Evolutionary conservation across 2,888 invertebrate species (phyloP).

Genomic region (Microctonus brassicae): DNA sequence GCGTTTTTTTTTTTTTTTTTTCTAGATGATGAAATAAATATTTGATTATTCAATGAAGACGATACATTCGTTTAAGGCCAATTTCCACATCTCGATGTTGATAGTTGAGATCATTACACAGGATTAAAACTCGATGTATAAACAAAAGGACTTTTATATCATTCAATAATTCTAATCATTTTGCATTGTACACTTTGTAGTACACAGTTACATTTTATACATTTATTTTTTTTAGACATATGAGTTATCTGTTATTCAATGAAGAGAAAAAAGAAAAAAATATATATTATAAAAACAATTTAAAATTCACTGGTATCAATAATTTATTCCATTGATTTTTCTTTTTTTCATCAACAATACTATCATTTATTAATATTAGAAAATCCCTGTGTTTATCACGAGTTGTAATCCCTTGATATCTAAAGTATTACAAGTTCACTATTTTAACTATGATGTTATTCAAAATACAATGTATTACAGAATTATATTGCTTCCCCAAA

Average conservation of each 20-base stretch:
- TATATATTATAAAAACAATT: background rate
- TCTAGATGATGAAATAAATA: background rate
- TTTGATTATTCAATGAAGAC: slow-evolving; percentile 11
- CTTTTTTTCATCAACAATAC: background rate
- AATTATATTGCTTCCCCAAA: background rate
- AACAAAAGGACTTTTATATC: slow-evolving; percentile 16
- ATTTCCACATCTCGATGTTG: slow-evolving; percentile 6
- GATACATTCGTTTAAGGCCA: slow-evolving; percentile 9
- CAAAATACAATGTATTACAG: background rate
- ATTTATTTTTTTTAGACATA: background rate
- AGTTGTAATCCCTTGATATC: background rate
- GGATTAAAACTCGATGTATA: slow-evolving; percentile 14
- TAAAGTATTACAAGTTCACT: background rate
- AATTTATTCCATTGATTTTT: too few species aligned
- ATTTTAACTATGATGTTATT: background rate
- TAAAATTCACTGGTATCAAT: background rate
- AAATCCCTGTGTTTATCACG: background rate
- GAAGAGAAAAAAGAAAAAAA: background rate
- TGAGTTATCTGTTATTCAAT: background rate
- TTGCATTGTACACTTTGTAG: background rate
- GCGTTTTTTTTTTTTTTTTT: background rate
- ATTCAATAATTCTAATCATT: background rate
- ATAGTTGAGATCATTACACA: slow-evolving; percentile 31
- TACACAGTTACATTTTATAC: background rate
- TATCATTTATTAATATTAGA: background rate